Evolutionary conservation across 1,140 invertebrate genomes (phyloP).

Genomic region (Hermatobates lingyangjiaoensis): DNA sequence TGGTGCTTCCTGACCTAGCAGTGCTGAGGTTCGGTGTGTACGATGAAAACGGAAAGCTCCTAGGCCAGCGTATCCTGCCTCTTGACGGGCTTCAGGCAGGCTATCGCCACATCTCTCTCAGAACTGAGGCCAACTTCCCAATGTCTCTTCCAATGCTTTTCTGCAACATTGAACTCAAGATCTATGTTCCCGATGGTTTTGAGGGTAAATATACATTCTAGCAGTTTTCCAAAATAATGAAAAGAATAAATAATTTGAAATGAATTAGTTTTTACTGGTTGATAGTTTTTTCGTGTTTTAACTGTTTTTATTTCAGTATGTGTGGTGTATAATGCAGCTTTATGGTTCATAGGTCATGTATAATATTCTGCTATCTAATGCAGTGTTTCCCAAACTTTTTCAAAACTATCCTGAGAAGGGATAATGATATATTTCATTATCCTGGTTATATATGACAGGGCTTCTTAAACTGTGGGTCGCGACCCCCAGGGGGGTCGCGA

Average conservation of each 20-base stretch:
- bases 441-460: too few relatives aligned
- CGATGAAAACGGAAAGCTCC: slow-evolving; percentile 91
- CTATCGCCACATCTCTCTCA: slow-evolving; percentile 89
- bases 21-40: slow-evolving; percentile 95
- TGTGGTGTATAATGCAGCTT: not conserved
- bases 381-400: too few relatives aligned
- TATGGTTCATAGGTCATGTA: too few relatives aligned
- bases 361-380: too few relatives aligned
- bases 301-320: not conserved
- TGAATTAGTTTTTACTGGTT: not conserved
- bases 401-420: too few relatives aligned
- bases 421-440: too few relatives aligned
- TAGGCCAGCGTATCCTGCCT: slow-evolving; percentile 93
- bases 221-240: too few relatives aligned
- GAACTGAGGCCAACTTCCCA: slow-evolving; percentile 97
- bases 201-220: slow-evolving; percentile 62
- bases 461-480: too few relatives aligned
- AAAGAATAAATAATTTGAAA: slow-evolving; percentile 1
- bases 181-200: slow-evolving; percentile 98
- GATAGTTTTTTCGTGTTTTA: not conserved
- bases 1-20: slow-evolving; percentile 92
- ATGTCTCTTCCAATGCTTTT: slow-evolving; percentile 97
- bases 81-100: slow-evolving; percentile 93
- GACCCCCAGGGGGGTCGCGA: too few relatives aligned
- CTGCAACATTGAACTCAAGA: slow-evolving; percentile 97